Base-by-base conservation (phyloP, 1,140 invertebrate genomes). In the Sarcophaga bullata region DNA sequence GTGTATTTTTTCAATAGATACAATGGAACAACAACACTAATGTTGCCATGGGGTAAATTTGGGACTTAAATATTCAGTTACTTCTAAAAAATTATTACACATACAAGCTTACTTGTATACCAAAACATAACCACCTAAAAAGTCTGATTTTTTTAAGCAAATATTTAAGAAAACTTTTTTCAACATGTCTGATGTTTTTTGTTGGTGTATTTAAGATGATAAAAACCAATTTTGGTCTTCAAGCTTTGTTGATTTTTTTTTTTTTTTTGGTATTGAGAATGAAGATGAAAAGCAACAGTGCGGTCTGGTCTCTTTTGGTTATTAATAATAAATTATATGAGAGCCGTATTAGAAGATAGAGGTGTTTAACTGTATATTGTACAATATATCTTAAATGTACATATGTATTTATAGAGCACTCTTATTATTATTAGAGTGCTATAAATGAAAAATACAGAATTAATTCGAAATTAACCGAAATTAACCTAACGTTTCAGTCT, bases 11-110 rank as follows among this genome's bases (percentile, higher is more conserved):
- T 62, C 15, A 62, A 62, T n/a, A 15, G 17, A 8, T 62, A 62
- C 0, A 17, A 17, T 73, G 9, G 17, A 9, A 68, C 15, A 62
- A 17, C 50, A 52, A 25, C 25, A 73, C 9, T 7, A 78, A 50
- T 48, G 75, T 78, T 78, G 75, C 75, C 75, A 78, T 52, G 75
- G 75, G 75, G 75, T n/a, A 76, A 76, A 52, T 78, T 78, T 78
- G 75, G 75, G 48, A 78, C 75, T 52, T 78, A 10, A 15, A 52
- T 52, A 50, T 78, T 78, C 48, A 50, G 75, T 17, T 48, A 50
- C 49, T 8, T 50, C 4, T 7, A 8, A 15, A 13, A 17, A 72
- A 25, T 25, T 25, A 68, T 15, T 54, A 10, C 9, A 68, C 58
- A 72, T 17, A 13, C 73, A 75, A 25, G 13, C 73, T 73, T 15